Evolutionary conservation across 2,797 vertebrate species (phyloP).

Genomic region (Neosalanx taihuensis): DNA sequence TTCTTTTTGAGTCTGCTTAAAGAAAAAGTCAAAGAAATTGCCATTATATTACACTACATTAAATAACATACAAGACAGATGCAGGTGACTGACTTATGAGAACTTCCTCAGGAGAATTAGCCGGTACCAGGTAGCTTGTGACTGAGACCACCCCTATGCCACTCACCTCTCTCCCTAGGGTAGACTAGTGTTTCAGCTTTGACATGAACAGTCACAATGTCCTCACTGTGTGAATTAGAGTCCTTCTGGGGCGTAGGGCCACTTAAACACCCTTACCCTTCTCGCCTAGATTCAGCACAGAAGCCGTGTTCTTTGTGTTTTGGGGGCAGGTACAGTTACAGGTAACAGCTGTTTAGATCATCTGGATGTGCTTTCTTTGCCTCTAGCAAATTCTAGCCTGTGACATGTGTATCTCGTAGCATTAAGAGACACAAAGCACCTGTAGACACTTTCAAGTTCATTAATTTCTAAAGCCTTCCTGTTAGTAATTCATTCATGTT

Average conservation of each 20-base stretch:
- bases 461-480: not conserved
- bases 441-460: not conserved
- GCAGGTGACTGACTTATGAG: not conserved
- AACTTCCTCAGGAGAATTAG: not conserved
- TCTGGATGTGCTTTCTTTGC: not conserved
- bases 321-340: slow-evolving; percentile 1
- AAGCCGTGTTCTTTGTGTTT: not conserved
- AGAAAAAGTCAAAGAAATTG: not conserved
- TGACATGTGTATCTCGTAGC: not conserved
- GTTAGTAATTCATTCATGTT: too few species aligned
- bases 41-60: not conserved
- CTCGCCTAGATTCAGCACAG: slow-evolving; percentile 17
- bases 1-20: too few species aligned
- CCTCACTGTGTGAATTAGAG: slow-evolving; percentile 1
- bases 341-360: not conserved
- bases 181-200: slow-evolving; percentile 11
- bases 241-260: not conserved
- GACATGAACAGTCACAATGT: slow-evolving; percentile 22
- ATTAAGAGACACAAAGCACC: not conserved
- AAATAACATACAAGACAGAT: not conserved
- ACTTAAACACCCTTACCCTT: slow-evolving; percentile 12
- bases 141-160: not conserved
- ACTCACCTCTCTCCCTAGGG: slow-evolving; percentile 10
- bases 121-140: not conserved
- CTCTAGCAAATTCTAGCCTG: not conserved